Conservation (phyloP, 2,797 vertebrate genomes). For the Moxostoma hubbsi region DNA sequence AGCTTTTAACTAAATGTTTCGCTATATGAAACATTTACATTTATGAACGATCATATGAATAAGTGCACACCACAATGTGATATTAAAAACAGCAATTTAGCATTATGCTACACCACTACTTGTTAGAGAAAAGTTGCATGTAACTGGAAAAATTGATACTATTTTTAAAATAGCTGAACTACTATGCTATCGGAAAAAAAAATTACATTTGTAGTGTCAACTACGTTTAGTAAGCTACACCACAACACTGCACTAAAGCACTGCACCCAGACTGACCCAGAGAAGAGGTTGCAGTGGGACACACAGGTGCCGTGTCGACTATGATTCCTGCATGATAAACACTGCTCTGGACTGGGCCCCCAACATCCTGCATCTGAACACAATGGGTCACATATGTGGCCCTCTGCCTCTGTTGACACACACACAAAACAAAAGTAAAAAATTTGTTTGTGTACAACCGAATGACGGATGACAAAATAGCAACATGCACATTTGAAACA, state of each 20-base stretch:
- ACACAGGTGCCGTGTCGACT: constrained; percentile 86
- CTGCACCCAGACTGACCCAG: constrained; percentile 73
- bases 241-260: background rate
- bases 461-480: constrained; percentile 1
- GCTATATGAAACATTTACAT: too few species aligned
- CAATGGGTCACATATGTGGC: constrained; percentile 85
- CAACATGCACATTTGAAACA: constrained; percentile 10
- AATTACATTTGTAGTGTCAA: too few species aligned
- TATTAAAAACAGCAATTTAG: too few species aligned
- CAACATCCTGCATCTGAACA: constrained; percentile 91
- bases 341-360: constrained; percentile 88
- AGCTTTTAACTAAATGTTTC: too few species aligned
- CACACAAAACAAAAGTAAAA: constrained; percentile 1
- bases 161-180: too few species aligned
- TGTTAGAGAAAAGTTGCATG: too few species aligned
- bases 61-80: too few species aligned
- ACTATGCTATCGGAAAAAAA: too few species aligned
- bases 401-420: constrained; percentile 80
- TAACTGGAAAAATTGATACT: too few species aligned
- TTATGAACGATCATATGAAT: too few species aligned
- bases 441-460: constrained; percentile 7
- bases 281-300: constrained; percentile 82
- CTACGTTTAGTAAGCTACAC: too few species aligned
- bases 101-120: too few species aligned
- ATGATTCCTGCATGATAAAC: constrained; percentile 87